Evolutionary conservation across 1,140 invertebrate genomes (phyloP), one percentile per base, ranked within the genome.

Genomic region (Conus betulinus): DNA sequence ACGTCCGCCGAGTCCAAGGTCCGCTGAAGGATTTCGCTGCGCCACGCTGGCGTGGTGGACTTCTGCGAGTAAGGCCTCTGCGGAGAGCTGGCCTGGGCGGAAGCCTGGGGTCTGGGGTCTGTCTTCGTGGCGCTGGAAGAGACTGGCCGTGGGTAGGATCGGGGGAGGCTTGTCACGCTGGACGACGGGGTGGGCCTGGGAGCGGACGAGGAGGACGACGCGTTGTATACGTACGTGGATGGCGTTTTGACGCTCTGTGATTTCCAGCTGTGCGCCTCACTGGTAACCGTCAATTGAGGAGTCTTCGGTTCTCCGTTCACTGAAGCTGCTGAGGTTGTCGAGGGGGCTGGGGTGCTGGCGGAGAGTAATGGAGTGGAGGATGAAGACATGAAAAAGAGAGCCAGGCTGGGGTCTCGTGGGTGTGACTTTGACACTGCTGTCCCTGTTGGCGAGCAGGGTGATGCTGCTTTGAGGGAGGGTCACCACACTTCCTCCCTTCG

Each of bases 21-120:
- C 86, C 88, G 90, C 79, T 88, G 88, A 23, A 84, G 25, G 52
- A 91, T 27, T 67, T 91, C 91, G 55, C 87, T 87, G 78, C 91
- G 88, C 92, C 92, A 93, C 15, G 90, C 82, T 51, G 91, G 91
- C 15, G 92, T 87, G 74, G 84, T 87, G 13, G 76, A 63, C 25
- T 27, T 25, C 85, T 89, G 81, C 11, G 67, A 11, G 67, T 11
- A 6, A 71, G 67, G 20, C 67, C 23, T 71, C 13, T 13, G 20
- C 20, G 67, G 67, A 10, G 82, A 13, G 10, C 81, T 15, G 1
- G 53, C 55, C 53, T 87, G 76, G 13, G 63, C 55, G 13, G 84
- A 13, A 53, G 89, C 76, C 27, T 82, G 3, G 52, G 85, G 10
- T 57, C 84, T 84, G 39, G 53, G 15, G 27, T 88, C 87, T 8